Percentiles rank a stretch among this genome's conserved stretches.
Evolutionary conservation across 2,888 invertebrate species (phyloP).

Genomic region (Pristionchus japonicus): DNA sequence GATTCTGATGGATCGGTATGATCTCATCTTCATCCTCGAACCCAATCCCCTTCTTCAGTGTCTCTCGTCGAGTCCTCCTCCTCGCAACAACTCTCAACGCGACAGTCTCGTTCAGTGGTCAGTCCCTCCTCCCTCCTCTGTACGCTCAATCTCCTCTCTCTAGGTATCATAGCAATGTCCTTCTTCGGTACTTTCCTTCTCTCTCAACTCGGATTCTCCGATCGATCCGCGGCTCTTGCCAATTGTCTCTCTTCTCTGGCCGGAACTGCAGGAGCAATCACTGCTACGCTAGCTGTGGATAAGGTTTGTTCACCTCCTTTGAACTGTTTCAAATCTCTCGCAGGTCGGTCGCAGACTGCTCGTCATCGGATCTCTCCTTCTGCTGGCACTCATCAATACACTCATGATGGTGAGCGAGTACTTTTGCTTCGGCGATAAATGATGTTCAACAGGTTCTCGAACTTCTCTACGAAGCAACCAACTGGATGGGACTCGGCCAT

Average conservation of each 20-base stretch:
- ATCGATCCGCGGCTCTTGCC: slow-evolving; percentile 59
- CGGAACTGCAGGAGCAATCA: slow-evolving; percentile 61
- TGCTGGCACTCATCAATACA: slow-evolving; percentile 60
- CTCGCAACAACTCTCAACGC: slow-evolving; percentile 60
- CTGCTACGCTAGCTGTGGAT: slow-evolving; percentile 61
- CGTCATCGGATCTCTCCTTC: slow-evolving; percentile 58
- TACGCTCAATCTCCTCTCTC: slow-evolving; percentile 39
- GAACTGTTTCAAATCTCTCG: not conserved
- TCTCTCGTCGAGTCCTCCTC: slow-evolving; percentile 51
- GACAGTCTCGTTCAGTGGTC: slow-evolving; percentile 59
- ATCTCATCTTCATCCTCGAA: not conserved
- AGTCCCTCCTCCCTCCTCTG: not conserved
- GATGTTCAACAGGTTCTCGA: slow-evolving; percentile 12
- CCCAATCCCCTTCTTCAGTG: not conserved
- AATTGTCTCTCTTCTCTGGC: slow-evolving; percentile 62
- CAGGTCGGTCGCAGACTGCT: slow-evolving; percentile 65
- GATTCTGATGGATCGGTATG: not conserved
- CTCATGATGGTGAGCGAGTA: slow-evolving; percentile 60
- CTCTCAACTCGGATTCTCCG: slow-evolving; percentile 61
- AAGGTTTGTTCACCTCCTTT: slow-evolving; percentile 50
- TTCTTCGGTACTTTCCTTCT: slow-evolving; percentile 70
- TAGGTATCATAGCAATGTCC: slow-evolving; percentile 66
- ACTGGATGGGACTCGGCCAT: slow-evolving; percentile 55
- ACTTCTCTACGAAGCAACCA: slow-evolving; percentile 49
- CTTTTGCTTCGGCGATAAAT: not conserved